These are phyloP conservation scores for Diadophis punctatus DNA, from an alignment of 2,113 vertebrate species.

Conservation along the genomic window DNA sequence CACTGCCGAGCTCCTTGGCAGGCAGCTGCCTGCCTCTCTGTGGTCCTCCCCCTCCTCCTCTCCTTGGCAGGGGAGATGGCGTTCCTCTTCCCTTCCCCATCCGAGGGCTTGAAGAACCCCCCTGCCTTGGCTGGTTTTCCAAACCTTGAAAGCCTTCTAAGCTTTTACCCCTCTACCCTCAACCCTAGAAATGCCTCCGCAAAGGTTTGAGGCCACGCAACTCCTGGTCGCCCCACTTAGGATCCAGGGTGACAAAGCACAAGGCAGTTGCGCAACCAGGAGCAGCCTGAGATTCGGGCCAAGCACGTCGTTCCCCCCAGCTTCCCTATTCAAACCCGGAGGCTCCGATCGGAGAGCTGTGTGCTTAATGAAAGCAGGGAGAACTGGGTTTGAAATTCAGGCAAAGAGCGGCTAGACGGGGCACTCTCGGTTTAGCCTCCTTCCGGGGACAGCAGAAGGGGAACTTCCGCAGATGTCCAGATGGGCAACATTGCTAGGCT, in stretches of 20 bases:
- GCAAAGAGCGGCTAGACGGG: background rate
- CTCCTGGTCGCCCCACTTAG: background rate
- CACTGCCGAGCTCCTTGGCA: constrained; percentile 79
- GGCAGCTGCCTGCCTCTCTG: constrained; percentile 79
- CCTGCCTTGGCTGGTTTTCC: background rate
- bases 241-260: background rate
- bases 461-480: background rate
- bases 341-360: background rate
- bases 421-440: background rate
- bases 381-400: background rate
- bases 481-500: background rate
- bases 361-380: background rate
- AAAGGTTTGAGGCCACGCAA: fast-evolving
- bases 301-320: background rate
- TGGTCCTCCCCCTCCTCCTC: constrained; percentile 68
- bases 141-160: constrained; percentile 4
- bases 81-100: constrained; percentile 52
- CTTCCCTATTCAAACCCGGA: background rate
- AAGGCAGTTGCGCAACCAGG: background rate
- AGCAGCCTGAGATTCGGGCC: background rate
- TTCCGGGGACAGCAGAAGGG: background rate
- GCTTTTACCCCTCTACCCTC: constrained; percentile 7
- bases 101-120: constrained; percentile 48
- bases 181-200: background rate
- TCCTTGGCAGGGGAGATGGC: constrained; percentile 7